Conservation (phyloP, 2,113 vertebrate species). For the Eublepharis macularius region DNA sequence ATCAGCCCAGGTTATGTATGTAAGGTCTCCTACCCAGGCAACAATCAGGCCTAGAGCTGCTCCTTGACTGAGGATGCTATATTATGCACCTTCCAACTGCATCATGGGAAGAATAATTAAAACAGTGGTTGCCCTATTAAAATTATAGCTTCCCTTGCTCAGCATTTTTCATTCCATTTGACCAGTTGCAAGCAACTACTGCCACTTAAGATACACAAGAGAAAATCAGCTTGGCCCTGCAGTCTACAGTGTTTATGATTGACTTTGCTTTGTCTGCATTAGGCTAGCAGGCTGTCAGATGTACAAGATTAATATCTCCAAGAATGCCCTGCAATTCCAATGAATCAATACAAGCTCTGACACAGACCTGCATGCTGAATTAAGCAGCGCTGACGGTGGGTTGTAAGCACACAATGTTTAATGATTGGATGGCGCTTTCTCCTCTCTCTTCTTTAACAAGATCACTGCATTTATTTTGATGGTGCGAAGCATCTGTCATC, state of each 20-base stretch:
- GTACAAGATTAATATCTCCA: constrained; percentile 35
- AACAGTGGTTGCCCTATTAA: neutral
- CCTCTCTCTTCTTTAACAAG: constrained; percentile 24
- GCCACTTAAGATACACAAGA: neutral
- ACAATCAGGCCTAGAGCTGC: no score
- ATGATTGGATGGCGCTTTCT: constrained; percentile 30
- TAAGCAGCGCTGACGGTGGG: constrained; percentile 36
- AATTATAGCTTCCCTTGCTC: neutral
- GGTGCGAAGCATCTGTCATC: neutral
- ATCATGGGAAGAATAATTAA: neutral
- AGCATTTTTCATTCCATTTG: neutral
- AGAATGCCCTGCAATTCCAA: neutral
- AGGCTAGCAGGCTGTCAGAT: constrained; percentile 26
- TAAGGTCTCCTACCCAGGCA: no score
- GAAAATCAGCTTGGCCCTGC: fast-evolving
- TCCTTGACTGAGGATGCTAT: no score
- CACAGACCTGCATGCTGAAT: constrained; percentile 45
- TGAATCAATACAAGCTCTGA: constrained; percentile 37
- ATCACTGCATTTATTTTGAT: constrained; percentile 19
- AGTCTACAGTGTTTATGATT: neutral
- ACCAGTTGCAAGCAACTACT: neutral
- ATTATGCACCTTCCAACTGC: no score
- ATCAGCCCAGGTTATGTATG: no score
- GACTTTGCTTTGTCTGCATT: neutral
- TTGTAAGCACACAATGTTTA: constrained; percentile 43